phyloP scores from a whole-genome alignment of 2,888 invertebrate genomes.

The Drosophila koepferae region DNA sequence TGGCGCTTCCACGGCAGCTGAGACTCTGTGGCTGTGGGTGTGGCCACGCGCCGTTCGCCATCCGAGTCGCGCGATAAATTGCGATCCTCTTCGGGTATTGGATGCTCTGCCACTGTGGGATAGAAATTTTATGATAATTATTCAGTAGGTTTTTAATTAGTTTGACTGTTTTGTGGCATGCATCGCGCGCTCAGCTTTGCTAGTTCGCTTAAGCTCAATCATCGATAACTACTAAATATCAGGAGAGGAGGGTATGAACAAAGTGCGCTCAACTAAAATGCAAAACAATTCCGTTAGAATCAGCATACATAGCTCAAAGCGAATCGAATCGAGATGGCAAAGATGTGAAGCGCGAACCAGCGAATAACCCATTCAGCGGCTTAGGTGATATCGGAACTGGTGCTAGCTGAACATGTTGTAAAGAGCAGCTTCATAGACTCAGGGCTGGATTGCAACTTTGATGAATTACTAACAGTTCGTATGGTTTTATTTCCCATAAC shows the following conservation, averaged over 20 bases:
- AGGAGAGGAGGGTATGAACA: constrained; percentile 39
- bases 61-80: constrained; percentile 83
- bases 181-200: constrained; percentile 13
- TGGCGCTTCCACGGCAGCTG: constrained; percentile 96
- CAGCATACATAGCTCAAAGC: constrained; percentile 12
- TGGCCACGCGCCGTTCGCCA: constrained; percentile 91
- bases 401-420: no score
- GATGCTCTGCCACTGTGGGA: constrained; percentile 82
- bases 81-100: constrained; percentile 83
- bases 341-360: constrained; percentile 1
- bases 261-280: constrained; percentile 54
- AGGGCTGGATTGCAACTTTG: no score
- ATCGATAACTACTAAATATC: constrained; percentile 39
- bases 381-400: background rate
- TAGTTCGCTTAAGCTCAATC: constrained; percentile 18
- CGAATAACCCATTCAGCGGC: background rate
- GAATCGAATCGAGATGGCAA: constrained; percentile 29
- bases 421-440: background rate
- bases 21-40: constrained; percentile 95
- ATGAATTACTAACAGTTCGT: background rate
- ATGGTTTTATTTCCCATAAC: background rate
- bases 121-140: background rate
- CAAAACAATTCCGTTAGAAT: constrained; percentile 25
- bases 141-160: constrained; percentile 6
- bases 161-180: constrained; percentile 23